A percentile compares a stretch with the other conserved stretches of the same genome.
phyloP scores from a whole-genome alignment of 1,140 invertebrate species.

The Trichonephila clavipes region DNA sequence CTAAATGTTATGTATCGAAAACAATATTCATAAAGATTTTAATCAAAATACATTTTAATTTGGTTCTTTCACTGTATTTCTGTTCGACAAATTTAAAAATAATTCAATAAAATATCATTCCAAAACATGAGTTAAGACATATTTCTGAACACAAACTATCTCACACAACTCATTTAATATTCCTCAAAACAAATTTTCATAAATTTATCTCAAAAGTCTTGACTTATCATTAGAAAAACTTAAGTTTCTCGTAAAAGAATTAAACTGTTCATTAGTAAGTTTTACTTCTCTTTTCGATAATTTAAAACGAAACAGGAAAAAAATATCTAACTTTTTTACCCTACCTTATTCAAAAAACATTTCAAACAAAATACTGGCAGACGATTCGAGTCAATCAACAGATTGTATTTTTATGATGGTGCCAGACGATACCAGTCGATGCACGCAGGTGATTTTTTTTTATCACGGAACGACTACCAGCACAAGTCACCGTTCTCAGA shows the following conservation, averaged over 20 bases:
- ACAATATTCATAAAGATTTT: too few species aligned
- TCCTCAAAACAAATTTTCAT: background rate
- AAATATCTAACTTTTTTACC: background rate
- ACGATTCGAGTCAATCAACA: background rate
- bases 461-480: background rate
- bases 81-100: too few species aligned
- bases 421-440: background rate
- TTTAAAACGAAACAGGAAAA: background rate
- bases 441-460: background rate
- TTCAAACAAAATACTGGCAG: background rate
- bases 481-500: background rate
- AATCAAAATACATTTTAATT: too few species aligned
- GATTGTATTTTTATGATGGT: constrained; percentile 5
- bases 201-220: background rate
- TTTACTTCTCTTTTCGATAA: background rate
- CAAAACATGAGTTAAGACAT: too few species aligned
- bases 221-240: background rate
- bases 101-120: too few species aligned
- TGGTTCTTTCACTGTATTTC: too few species aligned
- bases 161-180: too few species aligned
- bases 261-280: background rate
- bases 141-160: background rate
- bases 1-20: too few species aligned
- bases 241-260: too few species aligned
- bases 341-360: background rate